These are phyloP conservation scores for Sminthopsis crassicaudata DNA, from an alignment of 2,113 vertebrate genomes.

Conservation along the genomic window DNA sequence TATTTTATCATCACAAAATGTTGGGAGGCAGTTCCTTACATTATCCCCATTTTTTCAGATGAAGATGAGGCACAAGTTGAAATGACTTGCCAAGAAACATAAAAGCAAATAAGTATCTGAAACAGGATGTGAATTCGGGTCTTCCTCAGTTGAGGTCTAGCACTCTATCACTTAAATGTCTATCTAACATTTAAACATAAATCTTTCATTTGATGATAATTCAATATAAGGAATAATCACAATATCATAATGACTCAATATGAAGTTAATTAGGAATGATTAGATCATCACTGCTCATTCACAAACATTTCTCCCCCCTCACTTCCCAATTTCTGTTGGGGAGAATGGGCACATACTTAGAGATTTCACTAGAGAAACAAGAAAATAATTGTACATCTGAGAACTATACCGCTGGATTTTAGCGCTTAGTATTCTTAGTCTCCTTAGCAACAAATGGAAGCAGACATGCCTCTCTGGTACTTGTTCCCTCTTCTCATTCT, in stretches of 20 bases:
- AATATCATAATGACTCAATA: background rate
- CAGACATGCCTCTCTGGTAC: background rate
- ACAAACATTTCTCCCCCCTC: background rate
- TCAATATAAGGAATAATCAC: background rate
- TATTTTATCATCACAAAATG: background rate
- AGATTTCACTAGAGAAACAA: background rate
- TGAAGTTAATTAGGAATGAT: background rate
- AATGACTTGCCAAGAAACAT: background rate
- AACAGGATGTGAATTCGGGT: background rate
- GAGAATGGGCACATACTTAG: background rate
- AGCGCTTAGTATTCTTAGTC: background rate
- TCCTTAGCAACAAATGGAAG: background rate
- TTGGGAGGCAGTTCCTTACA: background rate
- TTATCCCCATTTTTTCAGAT: background rate
- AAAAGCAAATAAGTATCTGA: background rate
- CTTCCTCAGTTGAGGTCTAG: background rate
- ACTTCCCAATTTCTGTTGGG: background rate
- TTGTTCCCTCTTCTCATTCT: background rate
- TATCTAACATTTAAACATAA: background rate
- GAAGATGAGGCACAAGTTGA: background rate
- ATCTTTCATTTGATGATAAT: background rate
- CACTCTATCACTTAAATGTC: background rate
- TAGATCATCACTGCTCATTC: background rate
- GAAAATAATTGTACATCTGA: background rate
- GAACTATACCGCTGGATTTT: background rate